phyloP scores from a whole-genome alignment of 1,140 invertebrate genomes.

The Procambarus clarkii region DNA sequence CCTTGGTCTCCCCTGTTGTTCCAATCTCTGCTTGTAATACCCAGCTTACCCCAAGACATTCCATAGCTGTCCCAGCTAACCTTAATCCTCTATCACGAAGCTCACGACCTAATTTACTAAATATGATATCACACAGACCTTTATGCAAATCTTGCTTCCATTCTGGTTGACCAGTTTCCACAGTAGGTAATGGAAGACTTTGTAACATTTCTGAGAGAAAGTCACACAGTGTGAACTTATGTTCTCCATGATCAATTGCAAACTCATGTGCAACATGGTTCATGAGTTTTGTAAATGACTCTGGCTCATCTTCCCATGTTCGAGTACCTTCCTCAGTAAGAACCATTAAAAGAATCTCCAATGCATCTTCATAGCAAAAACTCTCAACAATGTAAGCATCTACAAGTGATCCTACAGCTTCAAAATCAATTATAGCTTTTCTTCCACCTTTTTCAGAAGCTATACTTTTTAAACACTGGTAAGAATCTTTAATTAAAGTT shows the following conservation, averaged over 20 bases:
- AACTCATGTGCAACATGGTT: slow-evolving; percentile 91
- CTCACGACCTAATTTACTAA: slow-evolving; percentile 89
- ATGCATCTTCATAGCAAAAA: slow-evolving; percentile 54
- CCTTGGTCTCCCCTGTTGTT: slow-evolving; percentile 78
- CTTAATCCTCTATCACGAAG: slow-evolving; percentile 92
- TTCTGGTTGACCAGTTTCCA: slow-evolving; percentile 27
- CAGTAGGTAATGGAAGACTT: slow-evolving; percentile 78
- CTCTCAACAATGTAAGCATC: slow-evolving; percentile 65
- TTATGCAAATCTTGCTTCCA: slow-evolving; percentile 77
- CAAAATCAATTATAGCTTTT: slow-evolving; percentile 71
- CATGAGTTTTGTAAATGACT: slow-evolving; percentile 87
- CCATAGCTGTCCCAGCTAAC: slow-evolving; percentile 86
- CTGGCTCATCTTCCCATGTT: slow-evolving; percentile 81
- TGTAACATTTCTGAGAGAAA: slow-evolving; percentile 85
- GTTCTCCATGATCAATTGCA: slow-evolving; percentile 88
- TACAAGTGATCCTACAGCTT: slow-evolving; percentile 63
- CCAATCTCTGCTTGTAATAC: slow-evolving; percentile 75
- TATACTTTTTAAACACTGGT: slow-evolving; percentile 85
- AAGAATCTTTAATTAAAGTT: slow-evolving; percentile 91
- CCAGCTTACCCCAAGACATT: slow-evolving; percentile 82
- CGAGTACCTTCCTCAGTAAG: slow-evolving; percentile 64
- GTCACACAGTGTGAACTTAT: slow-evolving; percentile 90
- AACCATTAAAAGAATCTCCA: slow-evolving; percentile 59
- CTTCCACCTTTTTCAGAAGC: slow-evolving; percentile 67
- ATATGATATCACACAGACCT: slow-evolving; percentile 82